phyloP scores from a whole-genome alignment of 2,888 invertebrate species.

The Drosophila picticornis region DNA sequence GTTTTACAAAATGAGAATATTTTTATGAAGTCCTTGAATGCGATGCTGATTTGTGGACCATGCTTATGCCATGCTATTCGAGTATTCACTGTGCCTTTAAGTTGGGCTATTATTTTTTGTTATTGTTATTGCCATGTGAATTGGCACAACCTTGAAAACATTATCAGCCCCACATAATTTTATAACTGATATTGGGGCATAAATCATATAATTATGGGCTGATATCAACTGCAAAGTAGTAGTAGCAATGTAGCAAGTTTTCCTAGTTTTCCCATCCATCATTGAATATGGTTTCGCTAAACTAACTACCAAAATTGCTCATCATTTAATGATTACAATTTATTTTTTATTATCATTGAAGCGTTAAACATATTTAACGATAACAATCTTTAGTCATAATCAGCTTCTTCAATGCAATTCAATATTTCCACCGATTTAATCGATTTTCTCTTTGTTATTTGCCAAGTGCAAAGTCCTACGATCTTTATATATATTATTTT shows the following conservation, averaged over 20 bases:
- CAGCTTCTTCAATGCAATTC: conserved; percentile 37
- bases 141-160: conserved; percentile 23
- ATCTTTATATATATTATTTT: conserved; percentile 15
- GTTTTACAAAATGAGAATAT: not conserved
- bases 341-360: conserved; percentile 20
- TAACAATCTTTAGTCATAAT: conserved; percentile 17
- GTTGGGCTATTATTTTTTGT: conserved; percentile 6
- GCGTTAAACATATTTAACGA: conserved; percentile 4
- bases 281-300: not conserved
- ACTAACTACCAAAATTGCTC: conserved; percentile 3
- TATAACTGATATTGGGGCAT: conserved; percentile 20
- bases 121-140: conserved; percentile 22
- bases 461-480: conserved; percentile 22
- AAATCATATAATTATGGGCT: conserved; percentile 3
- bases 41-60: not conserved
- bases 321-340: conserved; percentile 12
- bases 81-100: not conserved
- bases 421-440: conserved; percentile 8
- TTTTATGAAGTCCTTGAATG: not conserved
- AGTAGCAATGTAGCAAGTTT: conserved; percentile 6
- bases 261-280: not conserved
- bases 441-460: conserved; percentile 18
- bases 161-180: conserved; percentile 31
- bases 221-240: conserved; percentile 18
- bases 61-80: not conserved